Conservation (phyloP, 2,113 vertebrate species). For the Campylomormyrus numenius region DNA sequence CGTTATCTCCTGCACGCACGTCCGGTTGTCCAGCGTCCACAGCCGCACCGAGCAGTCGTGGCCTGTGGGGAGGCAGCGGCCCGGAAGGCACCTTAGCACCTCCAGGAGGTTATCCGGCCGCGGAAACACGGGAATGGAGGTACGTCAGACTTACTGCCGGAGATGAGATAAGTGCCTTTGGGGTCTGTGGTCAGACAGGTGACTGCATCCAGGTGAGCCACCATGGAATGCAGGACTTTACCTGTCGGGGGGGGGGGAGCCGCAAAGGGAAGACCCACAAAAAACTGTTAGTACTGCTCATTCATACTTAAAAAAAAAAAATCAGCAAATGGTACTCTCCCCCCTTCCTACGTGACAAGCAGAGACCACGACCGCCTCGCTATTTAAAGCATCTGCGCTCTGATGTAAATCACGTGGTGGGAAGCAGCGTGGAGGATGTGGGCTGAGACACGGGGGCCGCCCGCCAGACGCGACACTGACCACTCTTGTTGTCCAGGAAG, state of each 20-base stretch:
- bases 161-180: constrained; percentile 83
- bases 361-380: background rate
- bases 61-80: constrained; percentile 50
- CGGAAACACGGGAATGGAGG: background rate
- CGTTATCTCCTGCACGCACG: constrained; percentile 85
- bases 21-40: constrained; percentile 85
- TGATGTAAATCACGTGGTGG: background rate
- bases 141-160: constrained; percentile 73
- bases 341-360: background rate
- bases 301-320: background rate
- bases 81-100: background rate
- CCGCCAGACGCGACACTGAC: constrained; percentile 40
- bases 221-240: constrained; percentile 79
- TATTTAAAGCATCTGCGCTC: background rate
- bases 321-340: background rate
- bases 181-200: constrained; percentile 84
- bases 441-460: background rate
- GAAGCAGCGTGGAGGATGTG: background rate
- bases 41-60: constrained; percentile 87
- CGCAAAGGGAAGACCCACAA: background rate
- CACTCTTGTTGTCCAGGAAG: constrained; percentile 81
- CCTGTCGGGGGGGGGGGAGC: constrained; percentile 48
- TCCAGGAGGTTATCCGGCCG: background rate
- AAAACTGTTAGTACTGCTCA: background rate
- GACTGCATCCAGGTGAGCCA: constrained; percentile 82